A percentile compares a stretch with the other conserved stretches of the same genome.
Evolutionary conservation across 2,113 vertebrate genomes (phyloP).

Genomic region (Edolisoma coerulescens): DNA sequence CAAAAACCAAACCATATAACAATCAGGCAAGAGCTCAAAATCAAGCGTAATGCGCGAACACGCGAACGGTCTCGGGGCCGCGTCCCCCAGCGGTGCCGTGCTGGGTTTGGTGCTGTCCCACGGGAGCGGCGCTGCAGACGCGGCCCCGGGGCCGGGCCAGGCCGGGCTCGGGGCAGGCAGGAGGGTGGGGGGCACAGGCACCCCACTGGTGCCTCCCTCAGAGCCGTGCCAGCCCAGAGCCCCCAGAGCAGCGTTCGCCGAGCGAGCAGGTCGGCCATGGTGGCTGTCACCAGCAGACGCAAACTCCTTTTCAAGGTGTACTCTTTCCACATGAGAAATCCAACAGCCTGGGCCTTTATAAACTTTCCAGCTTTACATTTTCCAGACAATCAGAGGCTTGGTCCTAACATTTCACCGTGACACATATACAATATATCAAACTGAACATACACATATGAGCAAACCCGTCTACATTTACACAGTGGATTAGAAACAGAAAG

Average conservation of each 20-base stretch:
- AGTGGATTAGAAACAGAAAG: background rate
- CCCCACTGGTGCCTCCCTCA: background rate
- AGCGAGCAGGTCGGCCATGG: background rate
- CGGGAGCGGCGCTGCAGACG: background rate
- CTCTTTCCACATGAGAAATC: background rate
- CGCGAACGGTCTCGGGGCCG: accelerated
- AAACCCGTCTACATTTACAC: background rate
- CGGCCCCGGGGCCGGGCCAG: background rate
- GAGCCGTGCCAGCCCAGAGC: background rate
- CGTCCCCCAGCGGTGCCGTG: background rate
- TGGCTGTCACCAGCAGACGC: background rate
- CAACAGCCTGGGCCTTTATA: background rate
- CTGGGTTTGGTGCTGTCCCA: background rate
- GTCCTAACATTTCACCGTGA: background rate
- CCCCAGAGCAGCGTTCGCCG: background rate
- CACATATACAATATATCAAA: background rate
- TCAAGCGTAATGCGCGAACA: accelerated
- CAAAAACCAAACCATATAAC: background rate
- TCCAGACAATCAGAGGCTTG: background rate
- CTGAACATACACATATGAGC: background rate
- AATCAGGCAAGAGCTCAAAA: background rate
- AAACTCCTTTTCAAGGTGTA: background rate
- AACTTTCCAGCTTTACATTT: background rate
- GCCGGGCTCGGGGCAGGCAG: background rate
- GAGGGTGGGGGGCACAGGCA: background rate